A percentile compares a stretch with the other conserved stretches of the same genome.
Conservation (phyloP, 35 echinoderm and acorn worm species). For the Apostichopus parvimensis region DNA sequence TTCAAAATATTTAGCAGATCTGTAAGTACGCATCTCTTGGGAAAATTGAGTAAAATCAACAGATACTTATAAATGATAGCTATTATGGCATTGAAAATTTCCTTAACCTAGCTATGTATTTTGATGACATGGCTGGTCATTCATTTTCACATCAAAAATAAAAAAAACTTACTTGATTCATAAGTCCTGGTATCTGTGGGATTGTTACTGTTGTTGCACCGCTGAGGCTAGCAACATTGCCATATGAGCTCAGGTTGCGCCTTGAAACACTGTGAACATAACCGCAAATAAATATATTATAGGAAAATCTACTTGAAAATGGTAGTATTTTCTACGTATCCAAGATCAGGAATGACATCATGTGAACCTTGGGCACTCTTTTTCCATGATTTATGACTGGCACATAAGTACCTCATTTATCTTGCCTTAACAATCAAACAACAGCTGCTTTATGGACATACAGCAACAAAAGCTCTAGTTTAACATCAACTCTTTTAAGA, state of each 20-base stretch:
- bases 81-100: no score
- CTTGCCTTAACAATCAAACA: not conserved
- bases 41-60: no score
- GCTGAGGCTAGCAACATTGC: conserved; percentile 68
- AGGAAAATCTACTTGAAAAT: no score
- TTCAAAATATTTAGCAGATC: no score
- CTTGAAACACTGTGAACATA: conserved; percentile 60
- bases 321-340: no score
- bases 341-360: no score
- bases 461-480: not conserved
- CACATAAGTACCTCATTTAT: conserved; percentile 1
- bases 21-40: no score
- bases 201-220: conserved; percentile 39
- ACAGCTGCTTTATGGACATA: not conserved
- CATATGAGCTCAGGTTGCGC: conserved; percentile 67
- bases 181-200: conserved; percentile 72
- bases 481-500: no score
- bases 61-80: no score
- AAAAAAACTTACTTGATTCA: conserved; percentile 75
- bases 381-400: not conserved
- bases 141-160: not conserved
- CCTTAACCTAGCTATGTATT: not conserved
- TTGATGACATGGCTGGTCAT: not conserved
- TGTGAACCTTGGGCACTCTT: no score
- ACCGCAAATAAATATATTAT: not conserved